Percentiles rank a stretch among this genome's conserved stretches.
Evolutionary conservation across 2,797 vertebrate species (phyloP).

Genomic region (Gambelia wislizenii): DNA sequence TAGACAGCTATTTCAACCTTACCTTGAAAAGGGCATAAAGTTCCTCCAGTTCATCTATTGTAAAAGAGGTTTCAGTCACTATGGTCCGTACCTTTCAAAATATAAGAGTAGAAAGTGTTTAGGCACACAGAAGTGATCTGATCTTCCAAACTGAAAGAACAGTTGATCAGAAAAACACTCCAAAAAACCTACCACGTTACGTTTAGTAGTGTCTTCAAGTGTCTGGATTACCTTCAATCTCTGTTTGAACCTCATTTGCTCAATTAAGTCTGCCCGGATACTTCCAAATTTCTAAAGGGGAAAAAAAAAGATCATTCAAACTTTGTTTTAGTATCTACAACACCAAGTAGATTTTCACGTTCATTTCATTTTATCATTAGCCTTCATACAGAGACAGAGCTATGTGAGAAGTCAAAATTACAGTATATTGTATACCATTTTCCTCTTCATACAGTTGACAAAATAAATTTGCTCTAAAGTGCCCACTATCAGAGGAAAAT

Average conservation of each 20-base stretch:
- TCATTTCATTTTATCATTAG: background rate
- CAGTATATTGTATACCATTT: conserved; percentile 1
- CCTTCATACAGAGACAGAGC: background rate
- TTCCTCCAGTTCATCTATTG: conserved; percentile 93
- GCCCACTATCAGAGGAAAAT: background rate
- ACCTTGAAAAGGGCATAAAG: conserved; percentile 97
- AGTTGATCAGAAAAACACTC: background rate
- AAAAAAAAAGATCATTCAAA: conserved; percentile 47
- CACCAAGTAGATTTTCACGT: background rate
- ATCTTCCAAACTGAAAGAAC: conserved; percentile 16
- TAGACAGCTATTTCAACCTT: conserved; percentile 55
- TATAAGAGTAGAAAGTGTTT: conserved; percentile 18
- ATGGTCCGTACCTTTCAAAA: conserved; percentile 91
- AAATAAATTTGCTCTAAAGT: background rate
- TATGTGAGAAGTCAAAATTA: background rate
- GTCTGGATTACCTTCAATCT: conserved; percentile 97
- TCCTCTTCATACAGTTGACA: background rate
- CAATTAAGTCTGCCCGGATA: conserved; percentile 94
- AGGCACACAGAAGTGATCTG: background rate
- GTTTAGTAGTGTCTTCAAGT: conserved; percentile 96
- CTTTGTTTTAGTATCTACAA: background rate
- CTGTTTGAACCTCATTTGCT: conserved; percentile 99
- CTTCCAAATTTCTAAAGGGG: conserved; percentile 92
- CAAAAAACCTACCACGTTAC: conserved; percentile 89
- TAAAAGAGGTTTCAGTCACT: conserved; percentile 95